Evolutionary conservation across 2,113 vertebrate species (phyloP).

Genomic region (Thymallus thymallus): DNA sequence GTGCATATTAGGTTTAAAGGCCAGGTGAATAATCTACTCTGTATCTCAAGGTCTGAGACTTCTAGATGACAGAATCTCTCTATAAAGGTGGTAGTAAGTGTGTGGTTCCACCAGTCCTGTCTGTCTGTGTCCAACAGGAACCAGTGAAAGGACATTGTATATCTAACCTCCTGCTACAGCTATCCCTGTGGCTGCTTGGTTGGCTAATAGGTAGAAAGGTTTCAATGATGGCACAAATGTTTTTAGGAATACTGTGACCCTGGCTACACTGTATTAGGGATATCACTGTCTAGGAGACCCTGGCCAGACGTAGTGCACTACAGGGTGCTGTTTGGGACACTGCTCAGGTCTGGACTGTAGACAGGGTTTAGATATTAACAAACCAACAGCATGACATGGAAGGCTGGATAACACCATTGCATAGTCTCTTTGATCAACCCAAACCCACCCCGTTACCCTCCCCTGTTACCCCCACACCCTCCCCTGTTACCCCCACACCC

Average conservation of each 20-base stretch:
- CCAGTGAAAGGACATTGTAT: slow-evolving; percentile 2
- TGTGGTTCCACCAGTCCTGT: slow-evolving; percentile 19
- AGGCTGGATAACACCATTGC: slow-evolving; percentile 76
- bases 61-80: too few species aligned
- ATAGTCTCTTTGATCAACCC: slow-evolving; percentile 75
- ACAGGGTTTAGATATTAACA: slow-evolving; percentile 54
- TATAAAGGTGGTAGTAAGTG: slow-evolving; percentile 36
- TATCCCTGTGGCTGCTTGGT: slow-evolving; percentile 46
- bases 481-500: slow-evolving; percentile 31
- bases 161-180: slow-evolving; percentile 14
- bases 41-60: slow-evolving; percentile 59
- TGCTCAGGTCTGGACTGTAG: not conserved
- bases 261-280: slow-evolving; percentile 26
- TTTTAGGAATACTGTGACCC: slow-evolving; percentile 70
- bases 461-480: slow-evolving; percentile 20
- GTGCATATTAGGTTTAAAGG: slow-evolving; percentile 76
- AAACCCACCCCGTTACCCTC: slow-evolving; percentile 11
- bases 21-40: slow-evolving; percentile 68
- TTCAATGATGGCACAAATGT: slow-evolving; percentile 75
- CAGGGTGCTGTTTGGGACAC: too few species aligned
- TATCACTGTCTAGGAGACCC: not conserved
- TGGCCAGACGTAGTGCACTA: not conserved
- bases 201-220: slow-evolving; percentile 36
- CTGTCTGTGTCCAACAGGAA: too few species aligned
- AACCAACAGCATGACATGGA: slow-evolving; percentile 67